Base-by-base conservation (phyloP, 2,888 invertebrate species). In the Dynastes hyllus region DNA sequence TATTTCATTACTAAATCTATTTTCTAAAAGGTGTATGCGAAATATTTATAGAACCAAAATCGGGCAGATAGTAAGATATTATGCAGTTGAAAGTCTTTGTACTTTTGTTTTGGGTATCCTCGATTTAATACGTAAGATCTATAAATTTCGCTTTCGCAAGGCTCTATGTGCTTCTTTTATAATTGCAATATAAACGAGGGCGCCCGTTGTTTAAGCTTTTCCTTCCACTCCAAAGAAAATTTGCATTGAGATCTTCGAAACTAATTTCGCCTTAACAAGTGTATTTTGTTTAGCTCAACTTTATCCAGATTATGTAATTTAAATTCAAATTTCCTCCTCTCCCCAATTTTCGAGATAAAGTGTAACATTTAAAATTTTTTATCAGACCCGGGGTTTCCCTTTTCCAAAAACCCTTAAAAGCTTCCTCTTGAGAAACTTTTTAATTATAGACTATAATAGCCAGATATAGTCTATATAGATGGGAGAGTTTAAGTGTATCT, bases 301-400 rank as follows among this genome's bases (percentile, higher is more conserved):
- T 71, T 71, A 71, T 71, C 71, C 71, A 71, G 71, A 53, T 71
- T 71, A 71, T 71, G 55, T 55, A 71, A 71, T 71, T 71, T 71
- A 71, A 71, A 71, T 71, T 71, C 55, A 71, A 71, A 71, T 71
- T 71, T 71, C 55, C 71, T 71, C n/a, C 55, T 55, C 55, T 22
- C n/a, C 32, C 32, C 37, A 71, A 55, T 71, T 71, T 71, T 55
- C 55, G 13, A 53, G 71, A 71, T 71, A 71, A 71, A 55, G 32
- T 22, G 37, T 37, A 55, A 71, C 71, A 71, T 53, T 71, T 71
- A 55, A 71, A 71, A 71, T 71, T 71, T 37, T 37, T 71, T 37
- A 71, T 53, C 4, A 50, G 16, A n/a, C n/a, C n/a, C n/a, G n/a
- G n/a, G n/a, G n/a, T n/a, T n/a, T n/a, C n/a, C n/a, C n/a, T n/a